Evolutionary conservation across 2,113 vertebrate genomes (phyloP).

Genomic region (Neopipo cinnamomea): DNA sequence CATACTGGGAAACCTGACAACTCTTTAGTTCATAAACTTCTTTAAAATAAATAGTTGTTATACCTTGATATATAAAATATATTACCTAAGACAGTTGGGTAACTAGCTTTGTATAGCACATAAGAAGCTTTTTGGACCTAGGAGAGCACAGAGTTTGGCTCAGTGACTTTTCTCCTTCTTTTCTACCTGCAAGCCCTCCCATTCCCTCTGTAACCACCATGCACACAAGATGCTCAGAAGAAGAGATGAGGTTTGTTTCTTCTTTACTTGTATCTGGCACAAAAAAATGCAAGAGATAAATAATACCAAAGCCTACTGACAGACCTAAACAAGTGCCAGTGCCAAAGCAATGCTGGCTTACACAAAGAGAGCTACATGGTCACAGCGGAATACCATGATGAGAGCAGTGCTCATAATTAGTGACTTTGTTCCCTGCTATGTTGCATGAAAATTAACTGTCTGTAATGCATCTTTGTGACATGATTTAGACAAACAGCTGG

Average conservation of each 20-base stretch:
- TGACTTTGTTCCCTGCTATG: neutral
- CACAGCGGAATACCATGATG: neutral
- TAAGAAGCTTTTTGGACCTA: neutral
- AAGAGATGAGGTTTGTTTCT: neutral
- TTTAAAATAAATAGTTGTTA: neutral
- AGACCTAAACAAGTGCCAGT: neutral
- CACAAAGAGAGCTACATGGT: neutral
- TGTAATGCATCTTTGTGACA: neutral
- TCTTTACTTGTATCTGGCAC: neutral
- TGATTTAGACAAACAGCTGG: neutral
- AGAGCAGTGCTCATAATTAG: neutral
- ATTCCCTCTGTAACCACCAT: neutral
- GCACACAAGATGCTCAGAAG: neutral
- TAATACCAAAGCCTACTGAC: neutral
- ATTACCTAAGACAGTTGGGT: neutral
- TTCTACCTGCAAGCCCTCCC: neutral
- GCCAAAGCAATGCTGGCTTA: neutral
- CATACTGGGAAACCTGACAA: neutral
- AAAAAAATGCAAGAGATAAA: neutral
- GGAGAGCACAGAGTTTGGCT: neutral
- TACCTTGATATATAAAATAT: neutral
- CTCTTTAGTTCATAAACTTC: neutral
- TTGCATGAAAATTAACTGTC: neutral
- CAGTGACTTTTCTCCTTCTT: neutral
- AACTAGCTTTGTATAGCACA: neutral